Conservation (phyloP, 1,140 invertebrate species). For the Lepidotrigona ventralis region DNA sequence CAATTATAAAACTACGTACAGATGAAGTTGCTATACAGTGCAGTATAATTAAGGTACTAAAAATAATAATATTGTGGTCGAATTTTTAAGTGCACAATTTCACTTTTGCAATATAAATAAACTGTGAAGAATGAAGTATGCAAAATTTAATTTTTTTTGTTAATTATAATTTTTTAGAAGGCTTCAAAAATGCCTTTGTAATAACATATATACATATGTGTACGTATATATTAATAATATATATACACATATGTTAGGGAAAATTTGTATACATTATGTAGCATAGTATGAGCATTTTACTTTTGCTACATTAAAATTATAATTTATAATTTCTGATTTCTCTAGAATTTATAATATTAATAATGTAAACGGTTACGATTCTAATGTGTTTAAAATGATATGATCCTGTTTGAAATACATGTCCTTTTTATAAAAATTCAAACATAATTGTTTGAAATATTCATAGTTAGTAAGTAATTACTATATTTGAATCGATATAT, state of each 20-base stretch:
- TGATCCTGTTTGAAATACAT: neutral
- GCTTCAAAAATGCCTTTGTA: conserved; percentile 22
- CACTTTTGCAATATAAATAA: conserved; percentile 26
- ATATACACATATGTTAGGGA: conserved; percentile 14
- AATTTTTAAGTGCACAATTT: conserved; percentile 47
- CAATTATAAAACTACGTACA: conserved; percentile 51
- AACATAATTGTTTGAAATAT: conserved; percentile 21
- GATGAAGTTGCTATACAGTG: conserved; percentile 44
- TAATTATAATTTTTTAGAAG: conserved; percentile 32
- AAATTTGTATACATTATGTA: conserved; percentile 30
- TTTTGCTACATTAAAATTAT: conserved; percentile 11
- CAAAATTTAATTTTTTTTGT: conserved; percentile 33
- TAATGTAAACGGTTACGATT: conserved; percentile 6
- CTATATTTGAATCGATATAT: neutral
- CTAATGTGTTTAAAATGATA: neutral
- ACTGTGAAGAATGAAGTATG: conserved; percentile 19
- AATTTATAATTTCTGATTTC: conserved; percentile 15
- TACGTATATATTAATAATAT: conserved; percentile 14
- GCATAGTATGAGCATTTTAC: conserved; percentile 27
- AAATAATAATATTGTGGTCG: conserved; percentile 22
- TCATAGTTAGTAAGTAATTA: conserved; percentile 8
- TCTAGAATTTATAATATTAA: conserved; percentile 8
- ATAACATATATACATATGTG: conserved; percentile 10
- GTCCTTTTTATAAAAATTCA: conserved; percentile 3
- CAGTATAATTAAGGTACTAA: conserved; percentile 35